Conservation (phyloP, 2,113 vertebrate species). For the Varanus komodoensis region DNA sequence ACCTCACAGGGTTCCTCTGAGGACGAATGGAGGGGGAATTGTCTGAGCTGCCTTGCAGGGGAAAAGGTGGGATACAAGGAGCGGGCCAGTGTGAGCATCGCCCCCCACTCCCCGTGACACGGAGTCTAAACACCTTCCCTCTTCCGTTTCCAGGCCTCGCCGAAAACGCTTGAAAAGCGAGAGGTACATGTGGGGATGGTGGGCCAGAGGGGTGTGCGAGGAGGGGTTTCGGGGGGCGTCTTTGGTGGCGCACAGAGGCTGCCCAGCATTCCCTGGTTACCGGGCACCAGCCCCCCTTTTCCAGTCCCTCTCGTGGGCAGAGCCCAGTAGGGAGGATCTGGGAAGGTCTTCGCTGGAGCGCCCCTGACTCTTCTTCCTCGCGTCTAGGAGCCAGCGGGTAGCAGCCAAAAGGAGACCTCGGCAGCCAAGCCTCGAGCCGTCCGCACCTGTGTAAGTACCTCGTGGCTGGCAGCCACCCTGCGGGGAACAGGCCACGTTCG, state of each 20-base stretch:
- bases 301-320: too few relatives aligned
- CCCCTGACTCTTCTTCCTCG: too few relatives aligned
- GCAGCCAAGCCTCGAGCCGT: background rate
- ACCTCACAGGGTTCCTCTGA: too few relatives aligned
- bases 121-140: background rate
- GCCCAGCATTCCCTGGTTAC: too few relatives aligned
- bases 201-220: background rate
- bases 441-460: background rate
- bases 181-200: conserved; percentile 3
- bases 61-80: too few relatives aligned
- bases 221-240: background rate
- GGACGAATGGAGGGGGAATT: too few relatives aligned
- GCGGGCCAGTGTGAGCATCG: too few relatives aligned
- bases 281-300: background rate
- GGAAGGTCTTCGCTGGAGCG: background rate
- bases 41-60: too few relatives aligned
- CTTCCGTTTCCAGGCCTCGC: conserved; percentile 14
- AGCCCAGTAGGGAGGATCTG: too few relatives aligned
- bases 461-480: too few relatives aligned
- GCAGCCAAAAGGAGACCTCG: background rate
- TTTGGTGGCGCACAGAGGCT: too few relatives aligned
- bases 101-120: too few relatives aligned
- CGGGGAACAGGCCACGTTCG: background rate
- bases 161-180: background rate
- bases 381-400: background rate